Conservation (phyloP, 2,797 vertebrate genomes). For the Petrocephalus schoutedeni region DNA sequence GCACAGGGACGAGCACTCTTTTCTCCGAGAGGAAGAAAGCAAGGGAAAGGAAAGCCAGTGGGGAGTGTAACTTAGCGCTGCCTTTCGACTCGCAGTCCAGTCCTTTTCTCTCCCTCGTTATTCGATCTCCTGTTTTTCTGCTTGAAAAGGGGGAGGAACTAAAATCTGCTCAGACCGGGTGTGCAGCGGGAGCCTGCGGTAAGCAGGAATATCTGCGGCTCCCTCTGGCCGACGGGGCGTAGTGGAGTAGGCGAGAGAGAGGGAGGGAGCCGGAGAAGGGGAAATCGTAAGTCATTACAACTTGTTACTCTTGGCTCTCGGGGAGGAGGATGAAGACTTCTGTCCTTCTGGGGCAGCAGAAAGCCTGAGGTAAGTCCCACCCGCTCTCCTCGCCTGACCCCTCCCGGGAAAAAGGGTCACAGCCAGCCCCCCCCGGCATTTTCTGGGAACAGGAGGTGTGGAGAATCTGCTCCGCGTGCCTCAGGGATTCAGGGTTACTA, state of each 20-base stretch:
- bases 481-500: background rate
- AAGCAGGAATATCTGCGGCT: constrained; percentile 46
- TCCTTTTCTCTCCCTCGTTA: constrained; percentile 31
- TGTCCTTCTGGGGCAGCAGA: constrained; percentile 49
- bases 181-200: constrained; percentile 55
- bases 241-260: constrained; percentile 44
- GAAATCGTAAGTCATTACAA: constrained; percentile 53
- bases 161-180: constrained; percentile 51
- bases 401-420: background rate
- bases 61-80: background rate
- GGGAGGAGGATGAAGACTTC: constrained; percentile 54
- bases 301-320: constrained; percentile 61
- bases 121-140: constrained; percentile 28
- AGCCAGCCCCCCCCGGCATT: background rate
- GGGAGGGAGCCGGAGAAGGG: constrained; percentile 42
- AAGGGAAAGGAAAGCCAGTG: background rate
- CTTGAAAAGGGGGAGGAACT: constrained; percentile 52
- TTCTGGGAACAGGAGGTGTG: constrained; percentile 13
- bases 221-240: constrained; percentile 48
- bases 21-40: constrained; percentile 37
- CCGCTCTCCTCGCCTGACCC: background rate
- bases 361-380: constrained; percentile 61
- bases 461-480: constrained; percentile 12
- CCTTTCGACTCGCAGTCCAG: constrained; percentile 5
- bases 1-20: constrained; percentile 57